These are phyloP conservation scores for Seriola dumerili DNA, from an alignment of 2,113 vertebrate species.

Conservation along the genomic window DNA sequence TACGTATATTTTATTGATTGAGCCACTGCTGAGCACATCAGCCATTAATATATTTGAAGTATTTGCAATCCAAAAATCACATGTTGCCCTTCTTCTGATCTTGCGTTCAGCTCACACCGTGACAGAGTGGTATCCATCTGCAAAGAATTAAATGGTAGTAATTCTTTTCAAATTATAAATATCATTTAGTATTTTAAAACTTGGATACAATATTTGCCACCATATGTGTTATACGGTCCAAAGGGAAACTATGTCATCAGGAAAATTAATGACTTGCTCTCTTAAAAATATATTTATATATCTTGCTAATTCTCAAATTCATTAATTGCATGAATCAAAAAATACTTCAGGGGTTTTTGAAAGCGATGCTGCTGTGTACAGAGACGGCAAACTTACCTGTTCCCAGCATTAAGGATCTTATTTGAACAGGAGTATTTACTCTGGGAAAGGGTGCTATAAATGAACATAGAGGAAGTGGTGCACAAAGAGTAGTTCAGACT, in stretches of 20 bases:
- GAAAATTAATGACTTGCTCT: constrained; percentile 62
- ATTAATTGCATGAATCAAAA: constrained; percentile 67
- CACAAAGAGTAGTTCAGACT: constrained; percentile 76
- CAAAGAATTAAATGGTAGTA: constrained; percentile 7
- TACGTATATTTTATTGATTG: constrained; percentile 27
- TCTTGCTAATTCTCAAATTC: constrained; percentile 53
- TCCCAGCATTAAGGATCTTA: constrained; percentile 64
- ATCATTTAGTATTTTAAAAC: constrained; percentile 51
- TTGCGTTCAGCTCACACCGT: background rate
- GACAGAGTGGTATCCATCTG: background rate
- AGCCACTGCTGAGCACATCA: background rate
- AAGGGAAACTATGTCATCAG: constrained; percentile 52
- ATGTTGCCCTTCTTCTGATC: background rate
- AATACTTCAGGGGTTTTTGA: constrained; percentile 49
- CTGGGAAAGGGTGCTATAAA: constrained; percentile 77
- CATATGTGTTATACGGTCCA: constrained; percentile 55
- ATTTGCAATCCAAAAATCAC: constrained; percentile 5
- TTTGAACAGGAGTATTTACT: constrained; percentile 82
- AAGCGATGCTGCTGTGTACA: constrained; percentile 44
- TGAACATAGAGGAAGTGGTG: constrained; percentile 76
- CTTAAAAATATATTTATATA: constrained; percentile 50
- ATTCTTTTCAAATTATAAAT: constrained; percentile 31
- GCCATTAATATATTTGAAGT: constrained; percentile 12
- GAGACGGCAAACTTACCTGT: constrained; percentile 60
- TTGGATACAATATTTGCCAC: constrained; percentile 27